Base-by-base conservation (phyloP, 2,797 vertebrate species). In the Mormyrops attenuatus region DNA sequence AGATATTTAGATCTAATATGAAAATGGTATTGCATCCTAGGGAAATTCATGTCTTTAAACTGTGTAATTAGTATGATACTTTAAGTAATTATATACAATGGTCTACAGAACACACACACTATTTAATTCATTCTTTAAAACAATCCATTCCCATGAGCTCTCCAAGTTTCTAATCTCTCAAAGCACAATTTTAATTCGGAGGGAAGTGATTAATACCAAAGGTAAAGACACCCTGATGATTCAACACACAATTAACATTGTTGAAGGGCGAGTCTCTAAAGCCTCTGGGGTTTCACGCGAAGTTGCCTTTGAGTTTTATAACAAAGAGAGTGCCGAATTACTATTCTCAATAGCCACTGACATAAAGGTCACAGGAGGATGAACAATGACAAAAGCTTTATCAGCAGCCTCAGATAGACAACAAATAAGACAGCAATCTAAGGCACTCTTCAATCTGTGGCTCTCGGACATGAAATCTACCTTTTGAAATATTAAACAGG, bases 241-340 rank as follows among this genome's bases (percentile, higher is more conserved):
- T 94, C 94, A 94, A 93, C 90, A 91, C 92, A 92, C 94, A 95
- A 95, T 95, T 94, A 94, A 92, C 91, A 93, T 92, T 91, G 92
- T 88, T 93, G 92, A 94, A 94, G 93, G 94, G 92, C 91, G 92
- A 50, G 92, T 92, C 93, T 94, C 91, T 91, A 93, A 90, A 93
- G 91, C 94, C 93, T 93, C 90, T 66, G 49, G 90, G 90, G 93
- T 92, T 89, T 93, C 88, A 92, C n/a, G 86, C 92, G 91, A 77
- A 77, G 38, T 92, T 89, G 89, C 89, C 88, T 87, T 38, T 90
- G 66, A 69, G 44, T 93, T 91, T 92, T 90, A 90, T 91, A 88
- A 93, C 90, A 89, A 92, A 91, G 92, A 92, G 88, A 88, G 88
- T 5, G 85, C 57, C 77, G 93, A 89, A 89, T 90, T 88, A 88